Base-by-base conservation (phyloP, 2,888 invertebrate species). In the Epistrophe eligans region DNA sequence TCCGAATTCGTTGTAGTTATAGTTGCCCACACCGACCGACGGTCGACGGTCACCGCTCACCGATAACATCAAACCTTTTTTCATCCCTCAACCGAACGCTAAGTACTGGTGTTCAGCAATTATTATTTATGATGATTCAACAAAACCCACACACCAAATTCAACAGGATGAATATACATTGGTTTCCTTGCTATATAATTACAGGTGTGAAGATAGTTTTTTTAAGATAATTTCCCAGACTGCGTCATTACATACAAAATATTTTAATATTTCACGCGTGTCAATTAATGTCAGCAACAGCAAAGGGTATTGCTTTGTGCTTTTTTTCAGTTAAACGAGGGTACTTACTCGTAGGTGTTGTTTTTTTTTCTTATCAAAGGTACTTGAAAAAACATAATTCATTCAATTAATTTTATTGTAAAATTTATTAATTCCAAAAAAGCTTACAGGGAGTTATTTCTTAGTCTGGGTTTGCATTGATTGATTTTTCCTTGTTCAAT, bases 191-290 rank as follows among this genome's bases (percentile, higher is more conserved):
- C 58, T 80, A 77, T 60, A 72, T 77, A 77, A 84, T 84, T 81
- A 81, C 84, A 85, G 81, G 84, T 84, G 84, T 85, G 84, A 85
- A 85, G 84, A 81, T 85, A 77, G 50, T 72, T 80, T 84, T 70
- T 67, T 73, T 55, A 52, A 60, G 81, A 80, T 80, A 77, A 80
- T 57, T 77, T 62, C 19, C 55, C 52, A 77, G 66, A 55, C 76
- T 52, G 66, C 72, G 64, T 71, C 48, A 55, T 67, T 55, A 77
- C 67, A 66, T 57, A 28, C 24, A 40, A 77, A 80, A 77, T 60
- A 66, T 55, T 58, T 60, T 64, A 57, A 76, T 71, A 35, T 50
- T 28, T 66, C 40, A 79, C 76, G 58, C 84, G 64, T 84, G 71
- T 79, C 74, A 71, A 76, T 76, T 64, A 48, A 19, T 67, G 60